phyloP scores from a whole-genome alignment of 2,888 invertebrate genomes.

The Chrysina gloriosa region DNA sequence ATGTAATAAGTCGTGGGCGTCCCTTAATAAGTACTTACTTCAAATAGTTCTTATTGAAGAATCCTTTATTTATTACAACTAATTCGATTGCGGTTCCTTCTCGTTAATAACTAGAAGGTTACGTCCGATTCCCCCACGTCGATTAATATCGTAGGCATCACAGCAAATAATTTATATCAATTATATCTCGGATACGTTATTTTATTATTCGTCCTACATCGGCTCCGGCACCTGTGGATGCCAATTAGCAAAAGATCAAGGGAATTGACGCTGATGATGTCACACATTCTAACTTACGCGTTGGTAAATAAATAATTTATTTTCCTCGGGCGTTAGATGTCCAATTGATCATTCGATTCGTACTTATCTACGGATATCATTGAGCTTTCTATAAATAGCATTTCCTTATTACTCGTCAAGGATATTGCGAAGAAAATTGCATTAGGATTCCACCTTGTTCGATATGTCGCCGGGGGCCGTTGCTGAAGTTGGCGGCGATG shows the following conservation, averaged over 20 bases:
- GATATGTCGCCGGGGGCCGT: slow-evolving; percentile 22
- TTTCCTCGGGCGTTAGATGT: slow-evolving; percentile 9
- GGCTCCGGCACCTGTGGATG: not conserved
- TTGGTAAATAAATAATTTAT: slow-evolving; percentile 5
- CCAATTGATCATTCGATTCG: not conserved
- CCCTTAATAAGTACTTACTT: no score
- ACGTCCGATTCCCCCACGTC: not conserved
- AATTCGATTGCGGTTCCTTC: not conserved
- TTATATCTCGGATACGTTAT: not conserved
- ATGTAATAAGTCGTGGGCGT: no score
- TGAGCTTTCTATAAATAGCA: slow-evolving; percentile 14
- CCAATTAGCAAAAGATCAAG: not conserved
- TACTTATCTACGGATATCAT: slow-evolving; percentile 3
- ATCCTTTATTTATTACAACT: not conserved
- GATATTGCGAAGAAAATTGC: slow-evolving; percentile 36
- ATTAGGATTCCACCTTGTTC: slow-evolving; percentile 29
- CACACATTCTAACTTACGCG: not conserved
- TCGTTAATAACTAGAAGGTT: not conserved
- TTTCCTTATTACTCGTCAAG: slow-evolving; percentile 23
- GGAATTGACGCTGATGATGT: not conserved
- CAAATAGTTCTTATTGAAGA: no score
- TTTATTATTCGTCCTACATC: slow-evolving; percentile 1
- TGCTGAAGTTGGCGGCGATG: slow-evolving; percentile 18
- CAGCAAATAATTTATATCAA: not conserved
- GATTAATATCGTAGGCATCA: slow-evolving; percentile 5